A percentile compares a stretch with the other conserved stretches of the same genome.
Conservation (phyloP, 92 coral and sea anemone species). For the Pocillopora grandis region DNA sequence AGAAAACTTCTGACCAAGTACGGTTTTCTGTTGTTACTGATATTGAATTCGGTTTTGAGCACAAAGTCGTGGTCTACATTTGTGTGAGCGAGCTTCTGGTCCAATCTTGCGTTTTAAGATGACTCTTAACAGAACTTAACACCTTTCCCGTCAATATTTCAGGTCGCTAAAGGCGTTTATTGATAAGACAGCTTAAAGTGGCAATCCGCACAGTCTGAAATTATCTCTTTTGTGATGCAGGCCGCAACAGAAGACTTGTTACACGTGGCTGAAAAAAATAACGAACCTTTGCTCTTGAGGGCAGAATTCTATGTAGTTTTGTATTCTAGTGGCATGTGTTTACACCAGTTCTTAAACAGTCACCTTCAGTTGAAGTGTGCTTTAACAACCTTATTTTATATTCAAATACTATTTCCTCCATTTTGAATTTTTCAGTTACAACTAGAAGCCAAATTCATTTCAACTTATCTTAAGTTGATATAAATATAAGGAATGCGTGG, state of each 20-base stretch:
- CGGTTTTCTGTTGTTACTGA: neutral
- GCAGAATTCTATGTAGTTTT: neutral
- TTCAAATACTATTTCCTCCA: neutral
- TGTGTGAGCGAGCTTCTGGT: neutral
- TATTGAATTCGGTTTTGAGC: too few species aligned
- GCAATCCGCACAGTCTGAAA: neutral
- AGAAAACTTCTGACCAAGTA: neutral
- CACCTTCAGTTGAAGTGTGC: neutral
- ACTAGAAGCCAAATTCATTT: too few species aligned
- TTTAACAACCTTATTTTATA: neutral
- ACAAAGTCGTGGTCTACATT: too few species aligned
- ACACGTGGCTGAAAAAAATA: neutral
- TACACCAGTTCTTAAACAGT: neutral
- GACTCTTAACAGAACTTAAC: neutral
- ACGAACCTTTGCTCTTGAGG: neutral
- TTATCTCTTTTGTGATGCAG: neutral
- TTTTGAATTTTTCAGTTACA: too few species aligned
- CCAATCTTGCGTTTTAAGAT: neutral
- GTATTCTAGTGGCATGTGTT: neutral
- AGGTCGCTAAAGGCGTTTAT: neutral
- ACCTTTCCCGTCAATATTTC: neutral
- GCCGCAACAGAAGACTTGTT: neutral
- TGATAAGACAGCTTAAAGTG: neutral
- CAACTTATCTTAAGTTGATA: too few species aligned
- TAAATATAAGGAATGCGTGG: too few species aligned